Conservation (phyloP, 1,140 invertebrate species). For the Lethrus apterus region DNA sequence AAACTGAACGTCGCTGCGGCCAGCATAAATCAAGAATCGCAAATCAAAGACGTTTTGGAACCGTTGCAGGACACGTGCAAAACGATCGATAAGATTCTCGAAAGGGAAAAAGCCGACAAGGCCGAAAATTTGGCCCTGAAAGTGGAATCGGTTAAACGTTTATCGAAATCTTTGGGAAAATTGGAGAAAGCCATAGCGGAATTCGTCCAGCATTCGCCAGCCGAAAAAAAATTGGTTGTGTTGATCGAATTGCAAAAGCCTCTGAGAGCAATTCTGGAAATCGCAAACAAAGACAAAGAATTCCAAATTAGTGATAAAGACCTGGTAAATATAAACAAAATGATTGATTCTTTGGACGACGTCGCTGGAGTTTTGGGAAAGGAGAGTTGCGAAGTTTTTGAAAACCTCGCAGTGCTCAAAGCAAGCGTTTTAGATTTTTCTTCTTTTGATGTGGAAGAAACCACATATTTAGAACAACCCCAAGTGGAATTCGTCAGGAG, state of each 20-base stretch:
- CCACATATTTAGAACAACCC: too few relatives aligned
- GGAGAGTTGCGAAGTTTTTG: slow-evolving; percentile 10
- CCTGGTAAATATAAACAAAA: slow-evolving; percentile 21
- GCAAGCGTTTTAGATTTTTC: slow-evolving; percentile 19
- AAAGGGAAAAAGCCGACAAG: slow-evolving; percentile 25
- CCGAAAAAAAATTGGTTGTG: slow-evolving; percentile 14
- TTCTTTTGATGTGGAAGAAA: slow-evolving; percentile 20
- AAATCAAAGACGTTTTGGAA: slow-evolving; percentile 39
- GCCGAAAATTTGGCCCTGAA: slow-evolving; percentile 30
- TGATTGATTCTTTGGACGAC: slow-evolving; percentile 25
- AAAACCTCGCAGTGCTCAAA: slow-evolving; percentile 24
- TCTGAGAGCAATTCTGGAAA: slow-evolving; percentile 25
- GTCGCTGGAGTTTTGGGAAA: slow-evolving; percentile 11
- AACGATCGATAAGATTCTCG: slow-evolving; percentile 39
- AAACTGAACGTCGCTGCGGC: slow-evolving; percentile 29
- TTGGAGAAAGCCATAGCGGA: slow-evolving; percentile 14
- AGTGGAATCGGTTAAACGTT: slow-evolving; percentile 18
- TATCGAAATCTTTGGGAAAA: slow-evolving; percentile 23
- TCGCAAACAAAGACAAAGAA: slow-evolving; percentile 5
- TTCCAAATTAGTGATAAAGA: slow-evolving; percentile 20
- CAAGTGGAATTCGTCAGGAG: background rate
- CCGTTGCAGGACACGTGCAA: slow-evolving; percentile 44
- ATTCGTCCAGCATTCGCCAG: slow-evolving; percentile 1
- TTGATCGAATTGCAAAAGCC: slow-evolving; percentile 28
- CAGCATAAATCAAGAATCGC: slow-evolving; percentile 37